Evolutionary conservation across 2,797 vertebrate species (phyloP).

Genomic region (Alfaro cultratus): DNA sequence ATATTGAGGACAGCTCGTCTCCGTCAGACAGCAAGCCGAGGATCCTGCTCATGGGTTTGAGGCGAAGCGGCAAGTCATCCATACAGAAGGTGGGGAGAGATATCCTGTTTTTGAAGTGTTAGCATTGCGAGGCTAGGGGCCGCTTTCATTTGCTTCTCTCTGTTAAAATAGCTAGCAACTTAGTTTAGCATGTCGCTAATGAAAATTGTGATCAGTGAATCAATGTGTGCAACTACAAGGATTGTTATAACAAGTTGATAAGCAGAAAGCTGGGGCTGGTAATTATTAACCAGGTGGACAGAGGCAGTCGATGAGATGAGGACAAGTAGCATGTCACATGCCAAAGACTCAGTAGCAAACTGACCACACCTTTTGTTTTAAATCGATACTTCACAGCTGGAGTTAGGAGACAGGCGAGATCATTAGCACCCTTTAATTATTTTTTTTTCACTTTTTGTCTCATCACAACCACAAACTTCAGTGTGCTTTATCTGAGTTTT

Average conservation of each 20-base stretch:
- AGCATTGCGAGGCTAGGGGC: constrained; percentile 34
- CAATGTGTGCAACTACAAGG: neutral
- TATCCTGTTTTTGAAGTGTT: constrained; percentile 12
- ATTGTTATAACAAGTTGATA: neutral
- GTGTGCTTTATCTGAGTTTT: neutral
- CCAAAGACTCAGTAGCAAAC: constrained; percentile 45
- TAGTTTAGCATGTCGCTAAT: constrained; percentile 44
- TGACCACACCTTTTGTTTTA: constrained; percentile 52
- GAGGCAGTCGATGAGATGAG: constrained; percentile 27
- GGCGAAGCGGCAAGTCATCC: constrained; percentile 97
- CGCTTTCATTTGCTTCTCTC: constrained; percentile 36
- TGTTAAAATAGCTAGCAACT: constrained; percentile 61
- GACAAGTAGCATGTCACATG: constrained; percentile 55
- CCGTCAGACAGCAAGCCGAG: constrained; percentile 92
- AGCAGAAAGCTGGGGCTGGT: constrained; percentile 8
- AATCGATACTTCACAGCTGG: constrained; percentile 23
- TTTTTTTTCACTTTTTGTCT: neutral
- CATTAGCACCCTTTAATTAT: neutral
- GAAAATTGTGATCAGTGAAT: constrained; percentile 10
- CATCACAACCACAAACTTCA: neutral
- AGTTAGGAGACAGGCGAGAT: neutral
- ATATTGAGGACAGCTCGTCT: constrained; percentile 87
- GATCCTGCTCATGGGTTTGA: constrained; percentile 95
- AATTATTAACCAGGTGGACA: constrained; percentile 59
- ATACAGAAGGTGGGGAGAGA: constrained; percentile 92